Base-by-base conservation (phyloP, 1,140 invertebrate species). In the Hirudo medicinalis region DNA sequence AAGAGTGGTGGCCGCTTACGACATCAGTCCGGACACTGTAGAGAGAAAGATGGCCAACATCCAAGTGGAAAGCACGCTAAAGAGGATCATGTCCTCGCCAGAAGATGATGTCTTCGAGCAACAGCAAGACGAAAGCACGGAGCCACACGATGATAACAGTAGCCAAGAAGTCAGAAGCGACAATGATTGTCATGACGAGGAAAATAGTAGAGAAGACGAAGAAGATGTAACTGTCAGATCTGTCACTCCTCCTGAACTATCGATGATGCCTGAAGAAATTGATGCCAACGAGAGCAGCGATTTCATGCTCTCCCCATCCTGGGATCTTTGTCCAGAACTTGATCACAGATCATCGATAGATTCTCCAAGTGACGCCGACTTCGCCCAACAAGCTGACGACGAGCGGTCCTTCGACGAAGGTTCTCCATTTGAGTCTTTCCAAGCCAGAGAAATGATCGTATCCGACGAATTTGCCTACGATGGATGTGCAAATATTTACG, bases 21-120 rank as follows among this genome's bases (percentile, higher is more conserved):
- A 82, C 72, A 75, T 82, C 57, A 81, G 79, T 36, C 80, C 79
- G 68, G 80, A 81, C 73, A 77, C 77, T 60, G 79, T 82, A 4
- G 80, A 81, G 72, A 79, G 79, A 70, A 78, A 77, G 40, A 74
- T 78, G 25, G 75, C 78, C 0, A 63, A 22, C 57, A 63, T 63
- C 2, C 57, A 63, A 13, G 57, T 63, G 19, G 57, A 32, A 32
- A 32, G 57, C 29, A 63, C 57, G 6, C 57, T 63, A 1, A 32
- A 32, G 19, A 63, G 29, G 15, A 63, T 25, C 57, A 63, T 63
- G 57, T 82, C 80, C 19, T 80, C 79, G 67, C 80, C 78, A 57
- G 76, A 83, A 72, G 80, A 83, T 77, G 85, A 86, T 76, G 83
- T 84, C 13, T 85, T 85, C 81, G 85, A 63, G 22, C 57, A 63